Evolutionary conservation across 1,140 invertebrate species (phyloP), one percentile per base, ranked within the genome.

Genomic region (Holotrichia oblita): DNA sequence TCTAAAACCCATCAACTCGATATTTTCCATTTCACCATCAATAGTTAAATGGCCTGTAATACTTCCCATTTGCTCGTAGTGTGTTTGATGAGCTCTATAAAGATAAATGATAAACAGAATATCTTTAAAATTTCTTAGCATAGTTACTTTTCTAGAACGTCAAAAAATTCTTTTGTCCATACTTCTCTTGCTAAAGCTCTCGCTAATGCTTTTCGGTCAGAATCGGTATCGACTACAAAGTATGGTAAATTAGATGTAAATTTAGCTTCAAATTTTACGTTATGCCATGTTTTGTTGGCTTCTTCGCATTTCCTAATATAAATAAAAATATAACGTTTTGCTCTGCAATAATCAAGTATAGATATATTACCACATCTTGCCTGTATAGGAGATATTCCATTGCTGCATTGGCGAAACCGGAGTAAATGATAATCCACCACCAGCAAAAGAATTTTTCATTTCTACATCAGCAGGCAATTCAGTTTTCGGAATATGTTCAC

Each of bases 21-120:
- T 84, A 44, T 88, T 83, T 42, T 87, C 88, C 3, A 83, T 81
- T 77, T 89, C 87, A 40, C 86, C 86, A 61, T 89, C 88, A 10
- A 93, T 86, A 76, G 83, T 88, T 40, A 91, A 84, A 20, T 87
- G 89, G 64, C 89, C 91, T 72, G 87, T 88, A 78, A 92, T 81
- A 9, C 83, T 85, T 8, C 92, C 92, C 85, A 93, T 92, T 85
- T 94, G 93, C 83, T 94, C 93, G 85, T 94, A 94, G 83, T 94
- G 93, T 0, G 90, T 91, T 84, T 94, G 93, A 83, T 94, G 93
- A 22, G 91, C 90, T 17, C 92, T 93, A 84, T 44, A 86, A 76
- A 41, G 73, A 10, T 73, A 72, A 73, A 44, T 9, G 59, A 59
- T 48, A 40, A 55, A 55, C 2, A 55, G 17, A 17, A 6, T 73